Conservation (phyloP, 2,888 invertebrate species). For the Prosapia bicincta region DNA sequence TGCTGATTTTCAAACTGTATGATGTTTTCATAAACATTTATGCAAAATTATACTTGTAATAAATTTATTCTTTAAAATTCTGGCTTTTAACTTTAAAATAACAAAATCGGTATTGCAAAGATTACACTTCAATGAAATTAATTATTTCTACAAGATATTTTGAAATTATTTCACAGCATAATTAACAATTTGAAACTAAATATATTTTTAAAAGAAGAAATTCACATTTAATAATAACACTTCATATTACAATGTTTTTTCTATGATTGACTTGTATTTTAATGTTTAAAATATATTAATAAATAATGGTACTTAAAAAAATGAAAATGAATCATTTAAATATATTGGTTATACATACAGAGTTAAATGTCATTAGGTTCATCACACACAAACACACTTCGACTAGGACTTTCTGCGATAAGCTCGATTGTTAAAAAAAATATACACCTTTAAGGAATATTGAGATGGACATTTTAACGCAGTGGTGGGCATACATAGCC, state of each 20-base stretch:
- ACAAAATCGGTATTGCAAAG: no score
- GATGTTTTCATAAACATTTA: no score
- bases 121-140: background rate
- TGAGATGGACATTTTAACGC: background rate
- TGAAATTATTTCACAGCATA: background rate
- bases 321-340: background rate
- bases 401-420: slow-evolving; percentile 7
- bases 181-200: background rate
- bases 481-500: background rate
- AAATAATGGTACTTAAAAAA: background rate
- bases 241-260: background rate
- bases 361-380: background rate
- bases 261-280: background rate
- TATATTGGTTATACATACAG: background rate
- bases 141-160: background rate
- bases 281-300: background rate
- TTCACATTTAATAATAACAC: background rate
- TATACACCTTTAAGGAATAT: slow-evolving; percentile 14
- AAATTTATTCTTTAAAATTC: no score
- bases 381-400: background rate
- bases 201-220: background rate
- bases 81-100: no score
- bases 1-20: no score
- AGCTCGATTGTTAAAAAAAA: slow-evolving; percentile 25
- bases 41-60: no score